A percentile compares a stretch with the other conserved stretches of the same genome.
Conservation (phyloP, 2,888 invertebrate genomes). For the Strigamia maritima region DNA sequence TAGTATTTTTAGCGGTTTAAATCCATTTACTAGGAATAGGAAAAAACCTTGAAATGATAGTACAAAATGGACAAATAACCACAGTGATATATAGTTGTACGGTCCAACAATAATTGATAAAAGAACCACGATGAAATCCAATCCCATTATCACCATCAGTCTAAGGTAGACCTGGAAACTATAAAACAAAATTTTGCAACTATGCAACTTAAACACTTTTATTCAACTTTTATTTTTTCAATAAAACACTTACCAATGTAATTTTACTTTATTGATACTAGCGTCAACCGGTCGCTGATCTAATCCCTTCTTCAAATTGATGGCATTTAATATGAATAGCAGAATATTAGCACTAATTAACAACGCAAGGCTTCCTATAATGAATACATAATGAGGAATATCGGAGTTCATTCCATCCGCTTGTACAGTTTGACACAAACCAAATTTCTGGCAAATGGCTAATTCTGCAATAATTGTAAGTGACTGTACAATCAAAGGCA, state of each 20-base stretch:
- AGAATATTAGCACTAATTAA: not conserved
- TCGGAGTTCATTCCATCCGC: not conserved
- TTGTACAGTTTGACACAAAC: not conserved
- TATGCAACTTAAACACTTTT: not conserved
- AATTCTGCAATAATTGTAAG: not conserved
- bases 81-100: not conserved
- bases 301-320: not conserved
- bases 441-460: not conserved
- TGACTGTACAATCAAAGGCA: not conserved
- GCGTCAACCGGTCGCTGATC: not conserved
- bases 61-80: not conserved
- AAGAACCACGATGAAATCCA: not conserved
- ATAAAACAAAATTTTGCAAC: not conserved
- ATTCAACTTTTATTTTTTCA: not conserved
- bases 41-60: not conserved
- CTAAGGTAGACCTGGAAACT: not conserved
- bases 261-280: not conserved
- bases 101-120: not conserved
- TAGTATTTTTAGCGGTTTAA: not conserved
- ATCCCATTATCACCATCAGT: not conserved
- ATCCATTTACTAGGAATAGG: not conserved
- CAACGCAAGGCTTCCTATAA: not conserved
- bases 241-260: not conserved
- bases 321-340: not conserved
- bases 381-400: not conserved